Conservation (phyloP, 2,797 vertebrate genomes). For the Avahi laniger region DNA sequence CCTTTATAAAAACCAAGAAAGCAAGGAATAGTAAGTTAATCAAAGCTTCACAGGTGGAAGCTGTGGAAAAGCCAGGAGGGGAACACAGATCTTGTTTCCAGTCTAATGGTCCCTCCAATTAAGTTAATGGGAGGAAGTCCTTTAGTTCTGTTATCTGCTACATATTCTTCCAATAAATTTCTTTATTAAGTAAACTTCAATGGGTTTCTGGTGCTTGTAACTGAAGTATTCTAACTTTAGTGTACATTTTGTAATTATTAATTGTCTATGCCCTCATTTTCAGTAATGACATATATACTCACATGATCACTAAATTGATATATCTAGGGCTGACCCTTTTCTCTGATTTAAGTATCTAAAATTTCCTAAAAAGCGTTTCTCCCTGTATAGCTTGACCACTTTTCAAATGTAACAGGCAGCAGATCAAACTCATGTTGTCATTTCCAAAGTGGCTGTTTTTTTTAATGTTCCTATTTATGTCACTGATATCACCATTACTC, state of each 20-base stretch:
- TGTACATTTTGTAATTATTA: not conserved
- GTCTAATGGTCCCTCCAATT: not conserved
- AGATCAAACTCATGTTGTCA: not conserved
- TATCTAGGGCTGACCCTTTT: not conserved
- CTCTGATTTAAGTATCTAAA: not conserved
- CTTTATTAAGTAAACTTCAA: not conserved
- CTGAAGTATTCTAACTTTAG: not conserved
- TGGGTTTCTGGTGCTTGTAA: not conserved
- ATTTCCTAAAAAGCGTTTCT: not conserved
- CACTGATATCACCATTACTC: not conserved
- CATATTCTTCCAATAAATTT: not conserved
- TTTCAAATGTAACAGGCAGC: not conserved
- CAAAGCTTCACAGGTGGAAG: not conserved
- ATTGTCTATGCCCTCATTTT: not conserved
- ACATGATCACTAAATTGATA: not conserved
- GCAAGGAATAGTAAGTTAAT: not conserved
- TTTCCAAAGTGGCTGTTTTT: not conserved
- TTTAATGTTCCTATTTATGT: not conserved
- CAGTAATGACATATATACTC: not conserved
- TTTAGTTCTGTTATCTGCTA: not conserved
- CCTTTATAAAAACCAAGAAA: not conserved
- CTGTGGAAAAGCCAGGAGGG: not conserved
- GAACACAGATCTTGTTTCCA: not conserved
- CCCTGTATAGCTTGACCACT: not conserved
- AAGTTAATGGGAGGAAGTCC: not conserved